Conservation (phyloP, 2,113 vertebrate species). For the Oxygymnocypris stewartii region DNA sequence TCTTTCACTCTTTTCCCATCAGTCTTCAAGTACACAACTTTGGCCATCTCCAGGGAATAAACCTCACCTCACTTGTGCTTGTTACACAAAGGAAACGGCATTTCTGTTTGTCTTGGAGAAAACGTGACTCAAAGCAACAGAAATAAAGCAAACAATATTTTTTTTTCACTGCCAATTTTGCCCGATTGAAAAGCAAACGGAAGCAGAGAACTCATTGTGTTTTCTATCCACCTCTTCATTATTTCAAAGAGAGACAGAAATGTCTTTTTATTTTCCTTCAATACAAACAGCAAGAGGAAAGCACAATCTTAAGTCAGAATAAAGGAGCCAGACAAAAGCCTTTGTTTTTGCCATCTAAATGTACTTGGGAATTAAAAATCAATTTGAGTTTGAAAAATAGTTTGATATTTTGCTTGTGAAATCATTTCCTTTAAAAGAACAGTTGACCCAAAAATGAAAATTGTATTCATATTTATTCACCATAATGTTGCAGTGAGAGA, state of each 20-base stretch:
- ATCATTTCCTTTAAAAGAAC: background rate
- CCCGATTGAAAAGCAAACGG: constrained; percentile 16
- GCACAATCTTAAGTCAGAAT: constrained; percentile 5
- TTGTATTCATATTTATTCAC: background rate
- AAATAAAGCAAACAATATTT: constrained; percentile 19
- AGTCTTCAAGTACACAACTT: constrained; percentile 12
- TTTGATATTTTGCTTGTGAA: background rate
- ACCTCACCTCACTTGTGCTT: constrained; percentile 55
- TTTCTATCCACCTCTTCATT: background rate
- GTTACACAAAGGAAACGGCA: constrained; percentile 35
- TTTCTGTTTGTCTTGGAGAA: constrained; percentile 34
- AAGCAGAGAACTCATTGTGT: constrained; percentile 12
- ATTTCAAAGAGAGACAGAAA: constrained; percentile 39
- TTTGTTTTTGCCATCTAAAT: background rate
- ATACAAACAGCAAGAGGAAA: background rate
- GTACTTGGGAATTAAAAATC: background rate
- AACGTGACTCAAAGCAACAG: constrained; percentile 24
- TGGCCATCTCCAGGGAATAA: constrained; percentile 6
- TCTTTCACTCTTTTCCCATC: constrained; percentile 22
- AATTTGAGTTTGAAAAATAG: background rate
- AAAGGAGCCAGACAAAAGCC: background rate
- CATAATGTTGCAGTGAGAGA: background rate
- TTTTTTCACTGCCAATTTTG: constrained; percentile 35
- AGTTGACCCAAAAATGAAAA: background rate
- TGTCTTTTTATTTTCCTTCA: constrained; percentile 7